These are phyloP conservation scores for Heteromurus nitidus DNA, from an alignment of 2,888 invertebrate genomes.

Conservation along the genomic window DNA sequence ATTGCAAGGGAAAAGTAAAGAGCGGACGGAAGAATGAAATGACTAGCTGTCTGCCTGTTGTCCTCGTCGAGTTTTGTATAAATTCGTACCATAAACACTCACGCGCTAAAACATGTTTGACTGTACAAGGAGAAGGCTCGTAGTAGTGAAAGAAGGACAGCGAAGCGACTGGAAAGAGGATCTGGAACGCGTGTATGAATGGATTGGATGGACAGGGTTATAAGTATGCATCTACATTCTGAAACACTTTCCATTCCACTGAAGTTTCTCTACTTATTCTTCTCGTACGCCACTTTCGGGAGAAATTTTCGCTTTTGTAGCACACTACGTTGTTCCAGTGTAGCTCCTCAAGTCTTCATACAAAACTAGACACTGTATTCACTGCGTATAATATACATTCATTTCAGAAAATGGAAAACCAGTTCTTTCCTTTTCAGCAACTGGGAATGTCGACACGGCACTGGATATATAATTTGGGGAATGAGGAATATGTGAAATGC, in stretches of 20 bases:
- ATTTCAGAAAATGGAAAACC: no score
- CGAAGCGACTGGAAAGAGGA: no score
- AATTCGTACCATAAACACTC: constrained; percentile 42
- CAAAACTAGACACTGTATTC: no score
- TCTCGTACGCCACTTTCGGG: neutral
- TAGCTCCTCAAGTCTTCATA: no score
- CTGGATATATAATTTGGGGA: no score
- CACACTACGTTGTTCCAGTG: neutral
- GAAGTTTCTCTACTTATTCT: neutral
- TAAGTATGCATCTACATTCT: neutral
- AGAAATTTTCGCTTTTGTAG: neutral
- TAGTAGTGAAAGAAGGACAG: no score
- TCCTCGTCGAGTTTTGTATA: constrained; percentile 31
- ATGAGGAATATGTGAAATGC: no score
- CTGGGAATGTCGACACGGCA: no score
- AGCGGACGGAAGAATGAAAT: constrained; percentile 49
- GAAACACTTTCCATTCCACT: neutral
- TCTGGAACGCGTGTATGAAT: neutral
- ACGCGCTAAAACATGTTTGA: no score
- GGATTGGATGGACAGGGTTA: neutral
- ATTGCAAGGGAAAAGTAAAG: constrained; percentile 36
- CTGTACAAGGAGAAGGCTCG: no score
- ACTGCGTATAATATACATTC: no score
- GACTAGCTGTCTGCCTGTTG: constrained; percentile 49
- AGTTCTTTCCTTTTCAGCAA: no score